Conservation (phyloP, 1,140 invertebrate genomes). For the Trachymyrmex cornetzi region DNA sequence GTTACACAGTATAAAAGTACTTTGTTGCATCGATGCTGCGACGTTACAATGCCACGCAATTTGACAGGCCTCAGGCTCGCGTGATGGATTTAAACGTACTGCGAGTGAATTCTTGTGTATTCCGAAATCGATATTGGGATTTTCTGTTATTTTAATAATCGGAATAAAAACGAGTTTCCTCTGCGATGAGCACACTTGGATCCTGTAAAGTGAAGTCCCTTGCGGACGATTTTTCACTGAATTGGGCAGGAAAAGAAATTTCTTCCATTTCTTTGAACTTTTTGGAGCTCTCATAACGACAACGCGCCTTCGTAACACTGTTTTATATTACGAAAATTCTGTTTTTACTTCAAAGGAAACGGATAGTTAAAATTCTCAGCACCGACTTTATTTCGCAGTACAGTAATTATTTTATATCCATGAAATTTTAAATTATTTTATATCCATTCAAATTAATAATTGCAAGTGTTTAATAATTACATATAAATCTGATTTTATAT, state of each 20-base stretch:
- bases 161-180: not conserved
- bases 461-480: not conserved
- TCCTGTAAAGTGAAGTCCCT: not conserved
- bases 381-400: not conserved
- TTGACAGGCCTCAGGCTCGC: not conserved
- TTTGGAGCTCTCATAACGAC: not conserved
- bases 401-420: not conserved
- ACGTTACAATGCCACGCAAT: not conserved
- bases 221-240: constrained; percentile 24
- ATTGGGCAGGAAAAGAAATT: constrained; percentile 31
- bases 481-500: not conserved
- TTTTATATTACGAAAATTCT: not conserved
- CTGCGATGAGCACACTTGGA: not conserved
- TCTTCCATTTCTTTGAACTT: constrained; percentile 48
- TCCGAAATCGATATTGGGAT: not conserved
- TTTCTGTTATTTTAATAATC: constrained; percentile 52
- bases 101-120: not conserved
- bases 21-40: not conserved
- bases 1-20: constrained; percentile 30
- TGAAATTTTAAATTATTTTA: not conserved
- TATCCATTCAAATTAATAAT: not conserved
- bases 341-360: not conserved
- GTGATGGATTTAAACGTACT: constrained; percentile 3
- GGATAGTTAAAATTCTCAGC: not conserved
- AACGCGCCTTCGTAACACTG: not conserved